A percentile compares a stretch with the other conserved stretches of the same genome.
These are phyloP conservation scores for Ashinkailepas kermadecensis DNA, from an alignment of 2,888 invertebrate species.

Conservation along the genomic window DNA sequence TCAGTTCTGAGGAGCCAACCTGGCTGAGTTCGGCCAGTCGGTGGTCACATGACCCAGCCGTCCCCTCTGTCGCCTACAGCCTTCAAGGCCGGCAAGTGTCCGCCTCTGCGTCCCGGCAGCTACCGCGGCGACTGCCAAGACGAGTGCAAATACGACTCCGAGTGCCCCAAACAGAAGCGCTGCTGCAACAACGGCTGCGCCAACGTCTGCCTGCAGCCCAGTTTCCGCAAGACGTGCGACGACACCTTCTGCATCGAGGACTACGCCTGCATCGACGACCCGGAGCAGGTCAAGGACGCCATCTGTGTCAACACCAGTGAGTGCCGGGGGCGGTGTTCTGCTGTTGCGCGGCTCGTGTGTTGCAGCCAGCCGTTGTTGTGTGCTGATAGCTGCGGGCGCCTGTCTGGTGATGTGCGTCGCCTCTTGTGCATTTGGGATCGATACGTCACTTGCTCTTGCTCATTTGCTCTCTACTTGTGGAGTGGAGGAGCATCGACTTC, in stretches of 20 bases:
- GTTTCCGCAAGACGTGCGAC: neutral
- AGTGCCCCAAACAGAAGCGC: neutral
- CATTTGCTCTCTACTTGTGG: no score
- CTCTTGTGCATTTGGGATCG: no score
- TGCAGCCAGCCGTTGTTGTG: no score
- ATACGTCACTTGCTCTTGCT: no score
- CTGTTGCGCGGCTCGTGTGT: no score
- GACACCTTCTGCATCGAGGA: neutral
- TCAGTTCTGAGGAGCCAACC: no score
- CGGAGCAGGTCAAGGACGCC: slow-evolving; percentile 6
- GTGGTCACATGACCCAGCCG: neutral
- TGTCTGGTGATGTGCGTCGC: no score
- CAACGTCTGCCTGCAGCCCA: neutral
- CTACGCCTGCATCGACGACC: slow-evolving; percentile 1
- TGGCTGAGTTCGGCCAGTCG: no score
- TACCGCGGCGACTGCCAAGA: slow-evolving; percentile 18
- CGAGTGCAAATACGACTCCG: slow-evolving; percentile 10
- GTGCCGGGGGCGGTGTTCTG: neutral
- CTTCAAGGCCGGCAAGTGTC: slow-evolving; percentile 1
- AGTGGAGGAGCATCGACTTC: no score
- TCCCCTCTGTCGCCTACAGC: neutral
- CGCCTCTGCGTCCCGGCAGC: neutral
- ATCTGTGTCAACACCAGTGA: slow-evolving; percentile 18
- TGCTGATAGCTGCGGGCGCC: no score
- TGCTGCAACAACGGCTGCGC: slow-evolving; percentile 19